A percentile compares a stretch with the other conserved stretches of the same genome.
These are phyloP conservation scores for Ceratosolen fusciceps DNA, from an alignment of 1,140 invertebrate species.

Conservation along the genomic window DNA sequence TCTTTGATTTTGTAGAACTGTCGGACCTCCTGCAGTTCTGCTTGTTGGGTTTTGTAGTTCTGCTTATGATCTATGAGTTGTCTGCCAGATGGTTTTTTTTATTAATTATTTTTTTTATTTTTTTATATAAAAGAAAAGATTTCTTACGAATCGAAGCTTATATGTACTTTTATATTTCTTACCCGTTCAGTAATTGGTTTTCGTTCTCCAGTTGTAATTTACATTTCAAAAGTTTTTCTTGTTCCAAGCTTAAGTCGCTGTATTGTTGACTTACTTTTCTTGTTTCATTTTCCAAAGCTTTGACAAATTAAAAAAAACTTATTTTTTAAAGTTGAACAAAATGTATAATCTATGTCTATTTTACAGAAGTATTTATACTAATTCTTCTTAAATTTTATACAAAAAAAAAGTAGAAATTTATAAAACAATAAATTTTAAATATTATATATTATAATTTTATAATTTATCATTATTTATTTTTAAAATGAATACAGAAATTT, in stretches of 20 bases:
- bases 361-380: no score
- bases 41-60: conserved; percentile 59
- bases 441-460: no score
- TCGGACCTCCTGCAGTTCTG: conserved; percentile 78
- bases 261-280: conserved; percentile 80
- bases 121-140: neutral
- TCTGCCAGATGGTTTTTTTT: conserved; percentile 3
- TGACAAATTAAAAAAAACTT: neutral
- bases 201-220: conserved; percentile 84
- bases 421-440: no score
- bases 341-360: no score
- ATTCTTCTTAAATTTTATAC: no score
- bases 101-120: neutral
- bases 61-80: conserved; percentile 59
- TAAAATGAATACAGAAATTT: no score
- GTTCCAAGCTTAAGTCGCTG: conserved; percentile 84
- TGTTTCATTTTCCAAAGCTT: conserved; percentile 80
- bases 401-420: conserved; percentile 34
- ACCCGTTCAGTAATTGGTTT: conserved; percentile 79
- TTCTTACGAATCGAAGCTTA: neutral
- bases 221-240: conserved; percentile 85
- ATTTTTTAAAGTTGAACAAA: conserved; percentile 47
- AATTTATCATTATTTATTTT: no score
- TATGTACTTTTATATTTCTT: conserved; percentile 40
- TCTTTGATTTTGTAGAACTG: conserved; percentile 80